phyloP scores from a whole-genome alignment of 1,140 invertebrate genomes.

The Ephestia elutella region DNA sequence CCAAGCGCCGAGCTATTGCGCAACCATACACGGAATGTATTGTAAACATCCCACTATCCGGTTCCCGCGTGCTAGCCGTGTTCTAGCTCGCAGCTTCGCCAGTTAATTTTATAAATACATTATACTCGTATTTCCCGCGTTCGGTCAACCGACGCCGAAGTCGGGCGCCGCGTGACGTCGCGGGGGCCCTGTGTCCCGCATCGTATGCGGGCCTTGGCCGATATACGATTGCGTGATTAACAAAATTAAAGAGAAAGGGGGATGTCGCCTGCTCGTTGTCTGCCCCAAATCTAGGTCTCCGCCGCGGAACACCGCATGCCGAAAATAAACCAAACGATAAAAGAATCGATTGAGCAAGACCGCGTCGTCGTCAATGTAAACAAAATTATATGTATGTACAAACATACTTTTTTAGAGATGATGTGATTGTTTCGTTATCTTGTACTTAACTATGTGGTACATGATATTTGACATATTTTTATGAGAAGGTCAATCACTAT shows the following conservation, averaged over 20 bases:
- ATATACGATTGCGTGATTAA: slow-evolving; percentile 19
- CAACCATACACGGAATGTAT: slow-evolving; percentile 40
- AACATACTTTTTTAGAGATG: slow-evolving; percentile 21
- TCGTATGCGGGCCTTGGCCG: slow-evolving; percentile 20
- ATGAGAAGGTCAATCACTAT: not conserved
- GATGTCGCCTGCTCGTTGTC: slow-evolving; percentile 1
- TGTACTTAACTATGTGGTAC: not conserved
- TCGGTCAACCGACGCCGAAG: not conserved
- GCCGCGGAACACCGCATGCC: not conserved
- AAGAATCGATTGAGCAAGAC: slow-evolving; percentile 11
- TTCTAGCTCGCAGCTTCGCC: slow-evolving; percentile 6
- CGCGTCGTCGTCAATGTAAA: slow-evolving; percentile 9
- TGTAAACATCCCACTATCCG: slow-evolving; percentile 36
- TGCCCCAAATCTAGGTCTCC: slow-evolving; percentile 2
- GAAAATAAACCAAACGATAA: slow-evolving; percentile 14
- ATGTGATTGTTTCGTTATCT: slow-evolving; percentile 11
- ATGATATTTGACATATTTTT: not conserved
- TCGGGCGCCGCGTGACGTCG: not conserved
- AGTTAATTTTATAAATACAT: not conserved
- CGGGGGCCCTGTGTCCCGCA: slow-evolving; percentile 16
- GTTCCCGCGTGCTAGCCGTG: slow-evolving; percentile 18
- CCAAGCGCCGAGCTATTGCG: slow-evolving; percentile 23
- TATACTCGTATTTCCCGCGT: slow-evolving; percentile 8
- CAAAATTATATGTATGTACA: slow-evolving; percentile 7
- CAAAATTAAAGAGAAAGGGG: slow-evolving; percentile 20